phyloP scores from a whole-genome alignment of 1,140 invertebrate species.

The Apis laboriosa region DNA sequence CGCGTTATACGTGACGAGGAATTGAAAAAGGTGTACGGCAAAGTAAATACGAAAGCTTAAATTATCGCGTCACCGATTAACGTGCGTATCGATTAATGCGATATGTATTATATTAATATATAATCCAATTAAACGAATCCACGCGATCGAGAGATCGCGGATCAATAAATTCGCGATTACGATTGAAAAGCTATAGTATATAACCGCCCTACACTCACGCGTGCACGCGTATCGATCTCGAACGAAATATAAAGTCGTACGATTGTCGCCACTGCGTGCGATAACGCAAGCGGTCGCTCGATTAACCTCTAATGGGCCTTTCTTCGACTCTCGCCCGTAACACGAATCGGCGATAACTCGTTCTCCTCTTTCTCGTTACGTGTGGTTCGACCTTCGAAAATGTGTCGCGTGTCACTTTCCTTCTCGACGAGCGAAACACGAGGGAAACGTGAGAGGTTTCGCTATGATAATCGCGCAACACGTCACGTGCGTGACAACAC shows the following conservation, averaged over 20 bases:
- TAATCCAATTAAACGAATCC: slow-evolving; percentile 18
- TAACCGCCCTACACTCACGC: too few species aligned
- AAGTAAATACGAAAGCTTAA: neutral
- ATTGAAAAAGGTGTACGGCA: neutral
- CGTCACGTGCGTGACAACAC: slow-evolving; percentile 58
- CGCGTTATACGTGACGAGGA: neutral
- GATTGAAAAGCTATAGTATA: neutral
- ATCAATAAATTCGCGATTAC: neutral
- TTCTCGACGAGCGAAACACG: slow-evolving; percentile 15
- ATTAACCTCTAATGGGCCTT: neutral
- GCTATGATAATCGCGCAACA: slow-evolving; percentile 60
- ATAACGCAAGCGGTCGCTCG: neutral
- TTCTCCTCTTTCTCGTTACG: too few species aligned
- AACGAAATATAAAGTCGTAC: too few species aligned
- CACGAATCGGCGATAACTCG: neutral
- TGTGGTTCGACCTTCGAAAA: slow-evolving; percentile 45
- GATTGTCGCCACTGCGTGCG: neutral
- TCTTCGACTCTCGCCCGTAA: neutral
- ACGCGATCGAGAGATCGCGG: neutral
- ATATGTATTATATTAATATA: neutral
- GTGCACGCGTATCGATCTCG: too few species aligned
- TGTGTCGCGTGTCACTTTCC: slow-evolving; percentile 55
- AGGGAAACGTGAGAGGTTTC: slow-evolving; percentile 44
- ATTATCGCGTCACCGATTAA: neutral
- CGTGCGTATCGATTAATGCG: neutral